These are phyloP conservation scores for Eidolon helvum DNA, from an alignment of 2,113 vertebrate species.

Conservation along the genomic window DNA sequence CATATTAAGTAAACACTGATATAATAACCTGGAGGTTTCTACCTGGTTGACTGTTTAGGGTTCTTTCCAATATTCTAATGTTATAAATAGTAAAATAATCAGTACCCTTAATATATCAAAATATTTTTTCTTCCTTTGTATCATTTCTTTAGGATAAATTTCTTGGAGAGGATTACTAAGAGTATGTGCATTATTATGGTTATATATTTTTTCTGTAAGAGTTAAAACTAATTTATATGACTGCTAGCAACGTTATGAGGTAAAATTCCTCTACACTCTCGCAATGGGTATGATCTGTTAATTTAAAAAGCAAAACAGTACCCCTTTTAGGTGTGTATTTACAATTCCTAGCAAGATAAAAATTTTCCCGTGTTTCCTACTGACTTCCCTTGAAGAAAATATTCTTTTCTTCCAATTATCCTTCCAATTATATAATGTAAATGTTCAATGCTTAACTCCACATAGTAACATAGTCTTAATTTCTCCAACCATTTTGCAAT, in stretches of 20 bases:
- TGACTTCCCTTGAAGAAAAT: not conserved
- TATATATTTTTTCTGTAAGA: not conserved
- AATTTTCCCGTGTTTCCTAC: constrained; percentile 8
- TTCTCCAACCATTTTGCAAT: constrained; percentile 24
- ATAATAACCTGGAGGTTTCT: not conserved
- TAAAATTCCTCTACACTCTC: constrained; percentile 17
- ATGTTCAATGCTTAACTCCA: not conserved
- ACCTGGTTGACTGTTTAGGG: not conserved
- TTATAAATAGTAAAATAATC: constrained; percentile 38
- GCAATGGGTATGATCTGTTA: not conserved
- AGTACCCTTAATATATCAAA: not conserved
- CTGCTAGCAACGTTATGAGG: not conserved
- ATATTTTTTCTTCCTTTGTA: constrained; percentile 16
- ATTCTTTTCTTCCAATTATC: not conserved
- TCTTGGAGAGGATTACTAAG: constrained; percentile 17
- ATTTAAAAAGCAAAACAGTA: constrained; percentile 43
- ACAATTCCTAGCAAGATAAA: constrained; percentile 2
- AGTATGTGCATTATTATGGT: not conserved
- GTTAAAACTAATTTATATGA: not conserved
- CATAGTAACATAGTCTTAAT: not conserved
- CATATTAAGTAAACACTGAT: not conserved
- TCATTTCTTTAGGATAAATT: constrained; percentile 5
- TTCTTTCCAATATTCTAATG: constrained; percentile 7
- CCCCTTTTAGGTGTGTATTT: not conserved
- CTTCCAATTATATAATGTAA: not conserved